These are phyloP conservation scores for Pteromalus puparum DNA, from an alignment of 1,140 invertebrate genomes.

Conservation along the genomic window DNA sequence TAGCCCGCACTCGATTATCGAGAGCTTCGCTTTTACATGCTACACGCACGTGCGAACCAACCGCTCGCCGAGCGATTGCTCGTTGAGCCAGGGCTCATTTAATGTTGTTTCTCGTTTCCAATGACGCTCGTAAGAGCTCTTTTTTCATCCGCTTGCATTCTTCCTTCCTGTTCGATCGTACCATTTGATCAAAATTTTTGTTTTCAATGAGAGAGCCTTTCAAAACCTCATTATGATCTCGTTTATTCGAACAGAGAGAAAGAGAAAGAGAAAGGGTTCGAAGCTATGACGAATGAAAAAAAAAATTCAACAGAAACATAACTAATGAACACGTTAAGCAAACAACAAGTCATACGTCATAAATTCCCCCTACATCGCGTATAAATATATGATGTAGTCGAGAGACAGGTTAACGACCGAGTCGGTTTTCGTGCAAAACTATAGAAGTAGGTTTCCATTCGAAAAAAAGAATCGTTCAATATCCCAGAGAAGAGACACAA, in stretches of 20 bases:
- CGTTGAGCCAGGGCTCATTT: background rate
- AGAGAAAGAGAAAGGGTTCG: background rate
- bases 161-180: background rate
- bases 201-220: background rate
- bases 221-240: background rate
- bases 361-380: no score
- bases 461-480: no score
- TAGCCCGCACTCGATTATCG: conserved; percentile 8
- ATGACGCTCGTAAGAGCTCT: background rate
- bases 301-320: background rate
- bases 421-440: no score
- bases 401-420: no score
- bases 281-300: no score
- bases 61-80: background rate
- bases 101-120: background rate
- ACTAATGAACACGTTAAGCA: no score
- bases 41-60: conserved; percentile 4
- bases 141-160: background rate
- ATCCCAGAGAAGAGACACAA: no score
- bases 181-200: background rate
- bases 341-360: no score
- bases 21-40: background rate
- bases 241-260: background rate
- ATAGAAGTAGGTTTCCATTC: no score
- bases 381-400: no score